Base-by-base conservation (phyloP, 1,140 invertebrate genomes). In the Drosophila burlai region DNA sequence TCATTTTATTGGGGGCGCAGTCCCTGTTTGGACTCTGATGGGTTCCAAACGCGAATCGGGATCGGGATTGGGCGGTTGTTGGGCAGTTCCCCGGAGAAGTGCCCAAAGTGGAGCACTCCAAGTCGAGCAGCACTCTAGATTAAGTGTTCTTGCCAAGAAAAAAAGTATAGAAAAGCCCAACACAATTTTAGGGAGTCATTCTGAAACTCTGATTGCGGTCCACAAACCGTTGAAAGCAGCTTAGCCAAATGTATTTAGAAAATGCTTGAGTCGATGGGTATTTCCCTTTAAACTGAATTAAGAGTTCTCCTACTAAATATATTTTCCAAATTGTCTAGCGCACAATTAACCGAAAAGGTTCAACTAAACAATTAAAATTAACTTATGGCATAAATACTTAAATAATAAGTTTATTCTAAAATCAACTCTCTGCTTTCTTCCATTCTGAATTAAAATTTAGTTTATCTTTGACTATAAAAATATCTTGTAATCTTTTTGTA, bases 1-100 rank as follows among this genome's bases (percentile, higher is more conserved):
- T 82, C 43, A 61, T 55, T 81, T 62, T 81, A 77, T 81, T 55
- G 49, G 59, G 55, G 57, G 29, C 49, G n/a, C 52, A n/a, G 46
- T 18, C 26, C 16, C 43, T 50, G 49, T 36, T 60, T 68, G 64
- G 73, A 57, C 61, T 60, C 66, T 68, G 63, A 18, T 24, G 43
- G 34, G n/a, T 15, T 24, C 34, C 36, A 21, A 9, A 21, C 18
- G 15, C 52, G 34, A 24, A 24, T 54, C 10, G 11, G n/a, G 65
- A 60, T 63, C 29, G 16, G n/a, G 65, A 60, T 63, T 21, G 11
- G 55, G 6, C 45, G 36, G 38, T 50, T 52, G 54, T 45, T 42
- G 45, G 54, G 54, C 43, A 45, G 67, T 60, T 52, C 69, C 63
- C 68, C 36, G 38, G 15, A 42, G 29, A 59, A 59, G 36, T 43